A percentile compares a stretch with the other conserved stretches of the same genome.
Evolutionary conservation across 2,888 invertebrate species (phyloP).

Genomic region (Orthosia gracilis): DNA sequence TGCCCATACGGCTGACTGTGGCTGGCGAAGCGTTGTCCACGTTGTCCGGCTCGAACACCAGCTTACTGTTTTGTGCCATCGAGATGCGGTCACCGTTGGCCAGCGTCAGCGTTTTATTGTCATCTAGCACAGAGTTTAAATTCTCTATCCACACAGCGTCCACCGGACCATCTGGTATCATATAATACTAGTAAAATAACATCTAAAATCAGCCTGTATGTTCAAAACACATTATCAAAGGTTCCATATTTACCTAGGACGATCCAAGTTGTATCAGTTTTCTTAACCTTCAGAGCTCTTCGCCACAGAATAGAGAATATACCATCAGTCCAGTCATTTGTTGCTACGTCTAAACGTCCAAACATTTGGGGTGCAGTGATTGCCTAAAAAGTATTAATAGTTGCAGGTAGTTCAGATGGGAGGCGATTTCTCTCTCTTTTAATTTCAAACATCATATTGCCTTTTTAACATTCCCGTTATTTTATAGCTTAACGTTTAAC

Average conservation of each 20-base stretch:
- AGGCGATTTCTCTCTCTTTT: not conserved
- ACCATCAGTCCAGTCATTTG: conserved; percentile 99
- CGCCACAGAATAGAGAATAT: conserved; percentile 98
- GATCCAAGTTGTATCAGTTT: conserved; percentile 93
- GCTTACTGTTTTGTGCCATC: conserved; percentile 96
- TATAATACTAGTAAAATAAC: not conserved
- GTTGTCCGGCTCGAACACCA: conserved; percentile 97
- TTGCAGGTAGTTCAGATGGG: not conserved
- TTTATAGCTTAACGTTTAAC: not conserved
- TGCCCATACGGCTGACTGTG: conserved; percentile 97
- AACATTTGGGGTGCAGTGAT: conserved; percentile 98
- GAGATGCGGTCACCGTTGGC: conserved; percentile 98
- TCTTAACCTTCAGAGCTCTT: conserved; percentile 95
- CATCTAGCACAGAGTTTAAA: conserved; percentile 97
- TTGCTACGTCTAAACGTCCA: conserved; percentile 96
- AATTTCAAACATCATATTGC: not conserved
- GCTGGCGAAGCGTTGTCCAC: conserved; percentile 98
- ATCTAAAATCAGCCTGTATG: no score
- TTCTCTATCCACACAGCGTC: conserved; percentile 99
- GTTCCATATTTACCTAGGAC: conserved; percentile 79
- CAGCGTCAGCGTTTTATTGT: conserved; percentile 97
- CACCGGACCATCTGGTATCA: conserved; percentile 94
- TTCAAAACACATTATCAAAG: not conserved
- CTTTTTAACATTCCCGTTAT: not conserved
- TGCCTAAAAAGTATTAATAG: conserved; percentile 87